Conservation (phyloP, 2,113 vertebrate species). For the Dipodomys stephensi region DNA sequence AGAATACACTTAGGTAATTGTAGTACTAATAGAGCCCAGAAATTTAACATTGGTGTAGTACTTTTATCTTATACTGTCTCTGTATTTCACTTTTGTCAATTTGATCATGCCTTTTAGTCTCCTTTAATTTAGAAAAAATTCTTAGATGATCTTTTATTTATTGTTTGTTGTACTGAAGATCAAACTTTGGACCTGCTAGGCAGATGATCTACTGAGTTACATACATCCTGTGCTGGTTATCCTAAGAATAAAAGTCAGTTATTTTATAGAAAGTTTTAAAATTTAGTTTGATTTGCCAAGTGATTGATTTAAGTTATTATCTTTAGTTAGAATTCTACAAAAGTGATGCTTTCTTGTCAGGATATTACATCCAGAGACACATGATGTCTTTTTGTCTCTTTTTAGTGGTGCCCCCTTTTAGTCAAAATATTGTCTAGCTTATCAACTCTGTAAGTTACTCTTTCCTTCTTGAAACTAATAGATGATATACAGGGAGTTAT, state of each 20-base stretch:
- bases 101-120: neutral
- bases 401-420: slow-evolving; percentile 35
- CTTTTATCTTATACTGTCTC: neutral
- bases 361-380: neutral
- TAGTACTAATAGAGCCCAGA: neutral
- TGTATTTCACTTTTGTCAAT: neutral
- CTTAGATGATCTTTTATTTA: neutral
- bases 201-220: neutral
- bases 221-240: neutral
- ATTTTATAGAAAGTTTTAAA: slow-evolving; percentile 22
- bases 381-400: neutral
- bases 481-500: neutral
- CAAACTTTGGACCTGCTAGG: too few species aligned
- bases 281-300: neutral
- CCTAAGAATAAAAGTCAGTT: neutral
- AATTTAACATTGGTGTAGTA: neutral
- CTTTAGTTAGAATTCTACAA: neutral
- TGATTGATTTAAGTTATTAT: neutral
- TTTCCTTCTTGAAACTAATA: neutral
- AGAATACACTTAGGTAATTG: neutral
- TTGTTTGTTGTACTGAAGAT: neutral
- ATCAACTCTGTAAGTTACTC: neutral
- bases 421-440: neutral
- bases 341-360: neutral
- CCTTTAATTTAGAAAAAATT: neutral